phyloP scores from a whole-genome alignment of 1,140 invertebrate species.

The Apolygus lucorum region DNA sequence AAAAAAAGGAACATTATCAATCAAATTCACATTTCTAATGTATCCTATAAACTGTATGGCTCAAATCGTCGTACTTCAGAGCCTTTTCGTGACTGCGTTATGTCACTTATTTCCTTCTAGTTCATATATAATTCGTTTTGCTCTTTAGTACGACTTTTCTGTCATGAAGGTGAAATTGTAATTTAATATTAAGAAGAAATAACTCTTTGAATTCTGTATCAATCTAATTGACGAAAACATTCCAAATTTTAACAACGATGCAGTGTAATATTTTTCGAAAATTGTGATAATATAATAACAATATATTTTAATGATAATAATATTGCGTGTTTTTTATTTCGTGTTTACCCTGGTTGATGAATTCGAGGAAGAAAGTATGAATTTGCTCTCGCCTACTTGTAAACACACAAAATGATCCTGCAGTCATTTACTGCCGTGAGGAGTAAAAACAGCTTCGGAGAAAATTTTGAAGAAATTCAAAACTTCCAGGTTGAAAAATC shows the following conservation, averaged over 20 bases:
- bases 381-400: no score
- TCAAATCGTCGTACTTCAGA: conserved; percentile 4
- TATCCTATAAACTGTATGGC: conserved; percentile 3
- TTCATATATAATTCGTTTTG: conserved; percentile 6
- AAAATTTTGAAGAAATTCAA: no score
- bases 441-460: no score
- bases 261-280: conserved; percentile 9
- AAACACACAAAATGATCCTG: no score
- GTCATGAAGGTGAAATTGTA: conserved; percentile 18
- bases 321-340: background rate
- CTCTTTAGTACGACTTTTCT: conserved; percentile 12
- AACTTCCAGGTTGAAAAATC: no score
- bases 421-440: no score
- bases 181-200: conserved; percentile 12
- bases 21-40: no score
- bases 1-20: background rate
- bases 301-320: conserved; percentile 21
- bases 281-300: conserved; percentile 27
- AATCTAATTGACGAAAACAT: conserved; percentile 14
- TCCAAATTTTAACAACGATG: conserved; percentile 16
- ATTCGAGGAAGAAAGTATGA: no score
- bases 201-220: background rate
- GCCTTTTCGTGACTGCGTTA: background rate
- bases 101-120: conserved; percentile 11
- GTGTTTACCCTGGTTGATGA: no score